A percentile compares a stretch with the other conserved stretches of the same genome.
These are phyloP conservation scores for Sphaerodactylus townsendi DNA, from an alignment of 2,113 vertebrate species.

Conservation along the genomic window DNA sequence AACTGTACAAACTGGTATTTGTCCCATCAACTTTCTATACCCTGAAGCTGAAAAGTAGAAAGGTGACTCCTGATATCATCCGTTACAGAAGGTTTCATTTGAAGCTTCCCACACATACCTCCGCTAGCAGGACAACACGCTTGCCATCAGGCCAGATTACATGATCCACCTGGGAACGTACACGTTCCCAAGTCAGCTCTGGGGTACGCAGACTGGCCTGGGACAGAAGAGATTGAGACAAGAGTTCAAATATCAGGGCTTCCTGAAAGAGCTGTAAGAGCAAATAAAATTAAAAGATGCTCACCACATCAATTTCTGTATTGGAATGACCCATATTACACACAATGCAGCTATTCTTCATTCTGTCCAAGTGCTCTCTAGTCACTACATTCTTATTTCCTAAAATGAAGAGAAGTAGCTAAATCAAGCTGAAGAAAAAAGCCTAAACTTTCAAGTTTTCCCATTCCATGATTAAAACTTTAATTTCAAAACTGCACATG, in stretches of 20 bases:
- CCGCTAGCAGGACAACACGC: constrained; percentile 92
- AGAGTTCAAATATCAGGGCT: not conserved
- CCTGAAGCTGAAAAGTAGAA: not conserved
- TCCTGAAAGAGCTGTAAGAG: not conserved
- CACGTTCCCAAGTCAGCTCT: constrained; percentile 97
- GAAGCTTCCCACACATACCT: constrained; percentile 77
- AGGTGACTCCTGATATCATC: not conserved
- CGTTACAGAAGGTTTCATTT: not conserved
- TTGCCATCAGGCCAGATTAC: constrained; percentile 99
- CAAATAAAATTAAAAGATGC: constrained; percentile 20
- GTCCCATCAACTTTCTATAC: not conserved
- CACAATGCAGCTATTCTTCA: constrained; percentile 98
- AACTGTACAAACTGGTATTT: not conserved
- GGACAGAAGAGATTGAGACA: constrained; percentile 14
- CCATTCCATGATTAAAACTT: rapidly evolving
- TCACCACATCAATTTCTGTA: constrained; percentile 97
- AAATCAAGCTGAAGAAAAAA: not conserved
- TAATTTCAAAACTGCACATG: not conserved
- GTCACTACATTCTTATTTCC: constrained; percentile 98
- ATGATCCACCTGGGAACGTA: constrained; percentile 96
- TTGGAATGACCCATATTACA: constrained; percentile 99
- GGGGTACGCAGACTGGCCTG: constrained; percentile 96
- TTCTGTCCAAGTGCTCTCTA: constrained; percentile 93
- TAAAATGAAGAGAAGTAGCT: constrained; percentile 56
- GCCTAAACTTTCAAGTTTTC: not conserved